Conservation (phyloP, 2,797 vertebrate genomes). For the Alfaro cultratus region DNA sequence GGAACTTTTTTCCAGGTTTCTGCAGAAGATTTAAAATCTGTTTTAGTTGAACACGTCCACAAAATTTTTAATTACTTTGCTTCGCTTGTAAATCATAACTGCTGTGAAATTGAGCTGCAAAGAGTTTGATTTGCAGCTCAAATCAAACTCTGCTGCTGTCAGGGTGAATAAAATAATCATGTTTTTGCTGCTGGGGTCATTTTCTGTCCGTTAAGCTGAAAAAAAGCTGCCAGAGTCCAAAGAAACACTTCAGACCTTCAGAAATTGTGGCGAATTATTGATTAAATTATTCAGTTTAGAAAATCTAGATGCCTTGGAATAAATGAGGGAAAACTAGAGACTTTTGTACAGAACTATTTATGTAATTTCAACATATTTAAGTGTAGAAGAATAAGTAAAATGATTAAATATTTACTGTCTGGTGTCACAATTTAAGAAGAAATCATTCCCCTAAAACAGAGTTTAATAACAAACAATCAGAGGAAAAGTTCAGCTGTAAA, state of each 20-base stretch:
- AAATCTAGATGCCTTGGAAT: not conserved
- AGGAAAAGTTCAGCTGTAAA: not conserved
- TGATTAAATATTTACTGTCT: not conserved
- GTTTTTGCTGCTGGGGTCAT: not conserved
- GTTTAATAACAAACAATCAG: not conserved
- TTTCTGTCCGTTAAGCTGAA: not conserved
- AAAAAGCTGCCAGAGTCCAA: not conserved
- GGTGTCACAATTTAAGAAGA: not conserved
- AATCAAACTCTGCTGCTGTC: too few species aligned
- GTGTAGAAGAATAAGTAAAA: not conserved
- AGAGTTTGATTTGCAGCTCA: too few species aligned
- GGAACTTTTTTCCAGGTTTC: not conserved
- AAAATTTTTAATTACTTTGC: not conserved
- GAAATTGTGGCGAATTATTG: not conserved
- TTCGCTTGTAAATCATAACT: not conserved
- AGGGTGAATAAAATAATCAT: not conserved
- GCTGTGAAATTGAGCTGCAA: not conserved
- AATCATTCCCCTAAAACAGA: not conserved
- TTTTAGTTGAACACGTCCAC: not conserved
- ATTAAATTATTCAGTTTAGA: not conserved
- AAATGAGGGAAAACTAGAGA: not conserved
- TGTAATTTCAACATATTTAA: not conserved
- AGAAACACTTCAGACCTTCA: not conserved
- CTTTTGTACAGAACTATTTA: slow-evolving; percentile 5
- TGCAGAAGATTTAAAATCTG: not conserved